Base-by-base conservation (phyloP, 2,113 vertebrate genomes). In the Casuarius casuarius region DNA sequence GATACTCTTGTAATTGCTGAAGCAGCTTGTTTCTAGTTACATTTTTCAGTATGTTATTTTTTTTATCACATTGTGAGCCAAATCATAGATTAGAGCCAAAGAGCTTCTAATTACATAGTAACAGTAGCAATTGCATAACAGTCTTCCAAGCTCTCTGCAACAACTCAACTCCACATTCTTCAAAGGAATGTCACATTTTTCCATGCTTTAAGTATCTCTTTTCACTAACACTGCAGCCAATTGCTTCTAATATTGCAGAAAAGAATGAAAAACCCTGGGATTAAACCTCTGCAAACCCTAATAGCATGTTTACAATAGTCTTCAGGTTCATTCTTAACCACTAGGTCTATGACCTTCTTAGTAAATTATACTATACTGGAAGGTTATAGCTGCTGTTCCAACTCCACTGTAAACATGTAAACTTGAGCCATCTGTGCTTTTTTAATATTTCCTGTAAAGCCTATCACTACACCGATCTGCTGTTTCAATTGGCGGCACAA, bases 351-450 rank as follows among this genome's bases (percentile, higher is more conserved):
- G 97, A 95, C 96, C 94, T 96, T 87, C 90, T 59, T 86, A 90
- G 93, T 95, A 95, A 97, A 96, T 92, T 93, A 96, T 95, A 87
- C 93, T 94, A 73, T 20, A 91, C 83, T 97, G 92, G 56, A 81
- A 94, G 89, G 83, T 86, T 92, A 96, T 90, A 97, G 95, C 91
- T 92, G 95, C 96, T 81, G 95, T 95, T 97, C 95, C 91, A 97
- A 73, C 87, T 95, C 88, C 94, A 97, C 97, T 95, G 86, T 86
- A 97, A 97, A 98, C 95, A 97, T 48, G 91, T 94, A 97, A 96
- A 97, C 91, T 92, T 97, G 95, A 97, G 97, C 97, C 97, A 98
- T 97, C 97, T 98, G 97, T 98, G 95, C 91, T 94, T 95, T 95
- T 97, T 97, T 96, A 97, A 95, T 97, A 95, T 97, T 98, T 97